phyloP scores from a whole-genome alignment of 2,888 invertebrate genomes.

The Pristionchus maxplancki region DNA sequence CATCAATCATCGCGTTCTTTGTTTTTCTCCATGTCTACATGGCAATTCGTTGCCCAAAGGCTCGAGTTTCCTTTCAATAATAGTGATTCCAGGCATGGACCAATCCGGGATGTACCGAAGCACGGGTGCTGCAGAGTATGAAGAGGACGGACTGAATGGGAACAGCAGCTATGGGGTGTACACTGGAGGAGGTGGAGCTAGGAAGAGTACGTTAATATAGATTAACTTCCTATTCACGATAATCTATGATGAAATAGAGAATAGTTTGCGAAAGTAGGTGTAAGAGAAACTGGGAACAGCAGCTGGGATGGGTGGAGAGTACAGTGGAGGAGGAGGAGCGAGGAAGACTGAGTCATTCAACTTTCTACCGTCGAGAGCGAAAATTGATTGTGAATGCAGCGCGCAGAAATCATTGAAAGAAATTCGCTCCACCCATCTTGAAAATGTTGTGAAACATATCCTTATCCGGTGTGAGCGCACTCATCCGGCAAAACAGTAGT shows the following conservation, averaged over 20 bases:
- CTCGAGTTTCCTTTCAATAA: no score
- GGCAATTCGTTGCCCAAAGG: no score
- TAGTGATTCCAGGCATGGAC: conserved; percentile 52
- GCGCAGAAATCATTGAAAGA: not conserved
- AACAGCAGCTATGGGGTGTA: conserved; percentile 56
- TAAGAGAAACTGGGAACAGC: conserved; percentile 68
- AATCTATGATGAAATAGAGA: no score
- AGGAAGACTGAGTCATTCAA: not conserved
- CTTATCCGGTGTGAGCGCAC: not conserved
- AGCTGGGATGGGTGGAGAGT: not conserved
- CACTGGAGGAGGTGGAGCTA: not conserved
- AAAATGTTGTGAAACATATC: not conserved
- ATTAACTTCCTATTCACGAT: no score
- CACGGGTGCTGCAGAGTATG: conserved; percentile 73
- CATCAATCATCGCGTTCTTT: not conserved
- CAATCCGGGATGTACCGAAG: conserved; percentile 32
- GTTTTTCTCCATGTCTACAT: no score
- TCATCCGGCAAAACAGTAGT: not conserved
- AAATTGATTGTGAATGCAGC: no score
- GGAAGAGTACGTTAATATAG: conserved; percentile 24
- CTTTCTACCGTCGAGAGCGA: not conserved
- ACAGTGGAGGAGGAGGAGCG: not conserved
- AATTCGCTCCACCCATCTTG: not conserved
- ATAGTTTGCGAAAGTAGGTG: no score
- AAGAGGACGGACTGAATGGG: conserved; percentile 75